These are phyloP conservation scores for Mamestra brassicae DNA, from an alignment of 2,888 invertebrate species.

Conservation along the genomic window DNA sequence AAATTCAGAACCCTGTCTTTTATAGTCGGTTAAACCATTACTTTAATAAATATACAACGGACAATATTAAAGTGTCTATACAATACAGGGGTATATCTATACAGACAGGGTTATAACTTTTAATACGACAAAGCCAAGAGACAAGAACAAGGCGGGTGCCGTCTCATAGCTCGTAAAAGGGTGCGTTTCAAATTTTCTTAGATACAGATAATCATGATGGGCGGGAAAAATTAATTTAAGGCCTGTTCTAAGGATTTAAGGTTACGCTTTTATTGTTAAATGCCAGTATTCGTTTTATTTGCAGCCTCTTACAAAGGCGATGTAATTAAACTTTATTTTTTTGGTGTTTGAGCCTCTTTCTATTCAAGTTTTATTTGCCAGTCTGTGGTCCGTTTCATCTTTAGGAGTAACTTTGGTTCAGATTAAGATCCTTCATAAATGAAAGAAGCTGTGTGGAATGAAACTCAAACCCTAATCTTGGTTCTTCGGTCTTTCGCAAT, in stretches of 20 bases:
- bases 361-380: conserved; percentile 18
- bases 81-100: conserved; percentile 26
- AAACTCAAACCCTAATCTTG: too few relatives aligned
- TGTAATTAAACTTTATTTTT: conserved; percentile 40
- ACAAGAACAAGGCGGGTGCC: conserved; percentile 62
- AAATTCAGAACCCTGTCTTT: background rate
- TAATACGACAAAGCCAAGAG: conserved; percentile 57
- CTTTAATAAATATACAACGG: conserved; percentile 5
- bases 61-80: conserved; percentile 14
- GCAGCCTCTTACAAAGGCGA: conserved; percentile 26
- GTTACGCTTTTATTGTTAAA: conserved; percentile 54
- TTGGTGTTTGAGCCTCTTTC: conserved; percentile 16
- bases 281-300: conserved; percentile 47
- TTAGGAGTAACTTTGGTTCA: background rate
- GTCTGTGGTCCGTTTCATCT: conserved; percentile 1
- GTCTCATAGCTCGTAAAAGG: conserved; percentile 65
- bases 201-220: conserved; percentile 66
- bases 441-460: background rate
- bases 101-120: conserved; percentile 55
- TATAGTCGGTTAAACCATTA: background rate
- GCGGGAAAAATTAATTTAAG: conserved; percentile 64
- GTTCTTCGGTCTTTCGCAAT: too few relatives aligned
- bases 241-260: conserved; percentile 44
- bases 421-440: background rate
- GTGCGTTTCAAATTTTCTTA: conserved; percentile 66